phyloP scores from a whole-genome alignment of 2,113 vertebrate species.

The Xenotilapia caudafasciata region DNA sequence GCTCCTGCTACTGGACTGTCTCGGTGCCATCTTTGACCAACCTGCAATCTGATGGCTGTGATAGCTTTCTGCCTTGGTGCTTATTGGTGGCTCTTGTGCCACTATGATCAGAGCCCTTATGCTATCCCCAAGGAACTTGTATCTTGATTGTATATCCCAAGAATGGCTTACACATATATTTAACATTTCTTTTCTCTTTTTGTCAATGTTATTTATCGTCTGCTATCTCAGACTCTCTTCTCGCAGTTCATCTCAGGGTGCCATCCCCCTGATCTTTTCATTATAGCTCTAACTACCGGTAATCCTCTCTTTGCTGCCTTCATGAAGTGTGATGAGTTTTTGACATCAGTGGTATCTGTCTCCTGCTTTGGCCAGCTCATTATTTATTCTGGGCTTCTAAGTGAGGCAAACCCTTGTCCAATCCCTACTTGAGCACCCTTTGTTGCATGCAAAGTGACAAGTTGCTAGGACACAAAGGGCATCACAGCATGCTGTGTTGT shows the following conservation, averaged over 20 bases:
- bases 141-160: background rate
- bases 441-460: background rate
- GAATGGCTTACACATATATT: background rate
- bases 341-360: background rate
- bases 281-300: background rate
- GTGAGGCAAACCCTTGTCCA: background rate
- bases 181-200: background rate
- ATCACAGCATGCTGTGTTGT: background rate
- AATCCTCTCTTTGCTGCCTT: background rate
- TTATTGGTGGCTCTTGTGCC: background rate
- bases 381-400: background rate
- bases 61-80: background rate
- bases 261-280: background rate
- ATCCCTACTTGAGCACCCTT: background rate
- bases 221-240: background rate
- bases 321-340: background rate
- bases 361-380: background rate
- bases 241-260: background rate
- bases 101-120: background rate
- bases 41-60: background rate
- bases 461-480: background rate
- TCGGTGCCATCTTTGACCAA: background rate
- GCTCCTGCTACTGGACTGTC: rapidly evolving
- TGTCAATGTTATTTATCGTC: background rate
- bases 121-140: background rate